Evolutionary conservation across 1,140 invertebrate genomes (phyloP).

Genomic region (Zaprionus africanus): DNA sequence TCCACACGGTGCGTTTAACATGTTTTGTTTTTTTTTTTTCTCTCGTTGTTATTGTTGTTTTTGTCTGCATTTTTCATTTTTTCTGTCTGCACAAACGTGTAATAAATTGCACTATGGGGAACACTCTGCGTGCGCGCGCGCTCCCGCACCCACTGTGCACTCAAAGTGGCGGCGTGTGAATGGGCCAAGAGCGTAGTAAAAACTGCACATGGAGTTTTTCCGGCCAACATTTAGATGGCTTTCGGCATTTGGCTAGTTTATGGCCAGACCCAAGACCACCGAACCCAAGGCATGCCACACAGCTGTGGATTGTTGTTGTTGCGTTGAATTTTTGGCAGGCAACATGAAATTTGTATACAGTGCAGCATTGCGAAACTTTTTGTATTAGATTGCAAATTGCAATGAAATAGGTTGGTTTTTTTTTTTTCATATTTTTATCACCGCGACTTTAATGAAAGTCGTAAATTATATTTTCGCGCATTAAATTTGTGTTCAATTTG

Average conservation of each 20-base stretch:
- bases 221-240: slow-evolving; percentile 37
- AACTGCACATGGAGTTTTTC: slow-evolving; percentile 47
- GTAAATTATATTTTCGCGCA: not conserved
- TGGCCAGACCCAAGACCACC: slow-evolving; percentile 13
- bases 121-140: slow-evolving; percentile 17
- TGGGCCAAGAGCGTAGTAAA: slow-evolving; percentile 59
- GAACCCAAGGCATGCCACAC: slow-evolving; percentile 2
- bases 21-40: slow-evolving; percentile 19
- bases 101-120: slow-evolving; percentile 75
- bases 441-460: not conserved
- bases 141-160: not conserved
- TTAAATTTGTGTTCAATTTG: not conserved
- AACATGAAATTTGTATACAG: slow-evolving; percentile 23
- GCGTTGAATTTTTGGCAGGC: slow-evolving; percentile 24
- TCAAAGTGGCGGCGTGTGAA: slow-evolving; percentile 74
- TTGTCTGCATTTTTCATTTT: slow-evolving; percentile 22
- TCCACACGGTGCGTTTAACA: slow-evolving; percentile 9
- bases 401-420: slow-evolving; percentile 10
- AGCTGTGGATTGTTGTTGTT: slow-evolving; percentile 26
- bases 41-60: slow-evolving; percentile 14
- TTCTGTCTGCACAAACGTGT: slow-evolving; percentile 52
- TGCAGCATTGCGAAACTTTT: slow-evolving; percentile 35
- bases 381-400: slow-evolving; percentile 17
- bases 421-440: not conserved
- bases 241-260: slow-evolving; percentile 51